Conservation (phyloP, 2,113 vertebrate genomes). For the Ursus arctos region DNA sequence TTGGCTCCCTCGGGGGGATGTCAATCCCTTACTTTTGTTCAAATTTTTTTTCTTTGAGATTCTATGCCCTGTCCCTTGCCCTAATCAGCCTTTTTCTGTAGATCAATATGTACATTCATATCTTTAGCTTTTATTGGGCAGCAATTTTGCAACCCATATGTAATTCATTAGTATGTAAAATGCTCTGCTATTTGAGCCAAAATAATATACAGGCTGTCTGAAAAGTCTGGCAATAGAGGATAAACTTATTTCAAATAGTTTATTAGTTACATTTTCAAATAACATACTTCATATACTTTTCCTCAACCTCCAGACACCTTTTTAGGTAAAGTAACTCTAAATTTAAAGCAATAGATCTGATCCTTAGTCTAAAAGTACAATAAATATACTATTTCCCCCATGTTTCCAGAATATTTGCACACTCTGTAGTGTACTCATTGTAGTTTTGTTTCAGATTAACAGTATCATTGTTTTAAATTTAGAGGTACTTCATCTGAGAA, state of each 20-base stretch:
- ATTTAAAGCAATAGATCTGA: slow-evolving; percentile 40
- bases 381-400: neutral
- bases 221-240: slow-evolving; percentile 66
- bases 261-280: slow-evolving; percentile 75
- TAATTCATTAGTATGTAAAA: slow-evolving; percentile 76
- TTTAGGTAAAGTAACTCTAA: slow-evolving; percentile 60
- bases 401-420: neutral
- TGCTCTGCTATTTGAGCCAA: slow-evolving; percentile 57
- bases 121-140: slow-evolving; percentile 16
- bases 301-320: slow-evolving; percentile 50
- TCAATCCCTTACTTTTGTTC: neutral
- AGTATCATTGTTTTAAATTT: slow-evolving; percentile 47
- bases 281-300: slow-evolving; percentile 61
- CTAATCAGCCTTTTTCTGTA: neutral
- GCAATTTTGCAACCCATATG: slow-evolving; percentile 54
- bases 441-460: slow-evolving; percentile 57
- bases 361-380: slow-evolving; percentile 45
- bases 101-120: neutral
- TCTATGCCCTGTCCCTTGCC: neutral
- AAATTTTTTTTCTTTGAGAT: neutral
- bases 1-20: accelerated
- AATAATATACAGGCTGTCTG: slow-evolving; percentile 74
- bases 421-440: neutral
- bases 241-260: slow-evolving; percentile 71
- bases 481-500: slow-evolving; percentile 58